phyloP scores from a whole-genome alignment of 2,888 invertebrate species.

The Ypsolopha sequella region DNA sequence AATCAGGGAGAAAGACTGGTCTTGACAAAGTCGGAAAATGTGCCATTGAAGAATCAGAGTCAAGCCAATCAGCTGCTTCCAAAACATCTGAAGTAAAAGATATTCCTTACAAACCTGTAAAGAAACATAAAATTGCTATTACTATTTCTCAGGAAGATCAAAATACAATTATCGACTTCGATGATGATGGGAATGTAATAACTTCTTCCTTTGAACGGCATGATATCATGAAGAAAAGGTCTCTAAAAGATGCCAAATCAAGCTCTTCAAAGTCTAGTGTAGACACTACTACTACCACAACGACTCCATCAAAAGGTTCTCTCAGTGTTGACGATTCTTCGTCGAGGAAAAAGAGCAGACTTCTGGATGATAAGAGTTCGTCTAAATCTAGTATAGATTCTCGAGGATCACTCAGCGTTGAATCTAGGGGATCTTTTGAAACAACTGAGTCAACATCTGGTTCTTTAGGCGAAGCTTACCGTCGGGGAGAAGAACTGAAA shows the following conservation, averaged over 20 bases:
- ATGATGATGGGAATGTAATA: constrained; percentile 62
- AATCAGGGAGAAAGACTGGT: constrained; percentile 48
- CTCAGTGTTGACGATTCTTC: constrained; percentile 65
- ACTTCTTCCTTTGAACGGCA: constrained; percentile 58
- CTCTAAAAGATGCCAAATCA: constrained; percentile 60
- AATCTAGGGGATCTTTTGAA: constrained; percentile 80
- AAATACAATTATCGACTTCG: constrained; percentile 64
- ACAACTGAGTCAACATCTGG: constrained; percentile 81
- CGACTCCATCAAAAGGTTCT: constrained; percentile 56
- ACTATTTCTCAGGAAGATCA: constrained; percentile 69
- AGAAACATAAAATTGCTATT: constrained; percentile 65
- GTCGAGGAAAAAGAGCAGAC: constrained; percentile 49
- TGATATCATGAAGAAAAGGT: constrained; percentile 43
- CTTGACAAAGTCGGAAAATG: constrained; percentile 58
- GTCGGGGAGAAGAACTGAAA: constrained; percentile 79
- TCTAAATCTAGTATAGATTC: constrained; percentile 76
- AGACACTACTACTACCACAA: constrained; percentile 60
- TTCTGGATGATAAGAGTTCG: constrained; percentile 65
- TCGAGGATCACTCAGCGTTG: constrained; percentile 74
- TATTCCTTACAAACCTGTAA: constrained; percentile 59
- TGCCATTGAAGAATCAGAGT: constrained; percentile 70
- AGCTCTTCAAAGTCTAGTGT: constrained; percentile 74
- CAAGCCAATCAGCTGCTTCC: constrained; percentile 68
- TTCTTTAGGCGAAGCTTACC: constrained; percentile 77
- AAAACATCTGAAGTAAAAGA: constrained; percentile 56